phyloP scores from a whole-genome alignment of 2,888 invertebrate species.

The Hydriomena furcata region DNA sequence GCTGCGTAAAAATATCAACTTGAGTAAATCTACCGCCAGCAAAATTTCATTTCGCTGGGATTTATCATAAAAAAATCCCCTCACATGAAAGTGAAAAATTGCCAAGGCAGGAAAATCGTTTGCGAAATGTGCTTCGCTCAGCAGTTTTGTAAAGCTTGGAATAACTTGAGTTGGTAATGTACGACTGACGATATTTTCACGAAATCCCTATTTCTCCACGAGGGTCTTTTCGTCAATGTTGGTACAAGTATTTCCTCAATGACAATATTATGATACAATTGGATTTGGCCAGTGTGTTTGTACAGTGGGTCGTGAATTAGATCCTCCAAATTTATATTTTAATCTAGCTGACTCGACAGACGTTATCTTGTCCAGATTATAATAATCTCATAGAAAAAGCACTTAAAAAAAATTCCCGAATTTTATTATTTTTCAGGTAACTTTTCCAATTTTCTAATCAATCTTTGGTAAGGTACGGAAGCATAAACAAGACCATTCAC shows the following conservation, averaged over 20 bases:
- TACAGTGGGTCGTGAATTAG: too few species aligned
- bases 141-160: slow-evolving; percentile 7
- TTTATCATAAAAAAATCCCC: neutral
- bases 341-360: too few species aligned
- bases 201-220: neutral
- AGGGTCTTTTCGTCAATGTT: neutral
- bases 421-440: too few species aligned
- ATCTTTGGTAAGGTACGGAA: neutral
- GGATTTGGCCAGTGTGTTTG: too few species aligned
- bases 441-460: too few species aligned
- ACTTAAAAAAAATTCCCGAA: too few species aligned
- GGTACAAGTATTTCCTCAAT: neutral
- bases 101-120: neutral
- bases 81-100: slow-evolving; percentile 8
- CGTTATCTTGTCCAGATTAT: too few species aligned
- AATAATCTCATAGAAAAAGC: too few species aligned
- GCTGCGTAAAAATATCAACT: slow-evolving; percentile 2
- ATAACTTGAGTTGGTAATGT: slow-evolving; percentile 24
- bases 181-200: slow-evolving; percentile 7
- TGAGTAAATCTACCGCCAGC: neutral
- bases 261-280: too few species aligned
- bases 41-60: neutral
- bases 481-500: neutral
- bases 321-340: too few species aligned
- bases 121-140: neutral